Conservation (phyloP, 2,888 invertebrate genomes). For the Dendrolimus pini region DNA sequence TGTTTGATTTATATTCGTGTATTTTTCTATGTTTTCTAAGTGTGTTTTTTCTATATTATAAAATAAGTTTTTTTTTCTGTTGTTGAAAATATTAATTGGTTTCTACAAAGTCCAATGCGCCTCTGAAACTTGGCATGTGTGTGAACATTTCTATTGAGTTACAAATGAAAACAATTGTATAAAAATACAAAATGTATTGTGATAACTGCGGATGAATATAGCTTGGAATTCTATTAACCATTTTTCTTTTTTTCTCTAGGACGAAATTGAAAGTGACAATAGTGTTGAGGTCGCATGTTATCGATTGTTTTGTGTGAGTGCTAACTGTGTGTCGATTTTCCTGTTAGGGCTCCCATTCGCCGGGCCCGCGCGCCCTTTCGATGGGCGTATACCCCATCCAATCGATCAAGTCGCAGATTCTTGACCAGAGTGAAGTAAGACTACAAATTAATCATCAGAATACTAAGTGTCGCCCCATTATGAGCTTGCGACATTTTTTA, state of each 20-base stretch:
- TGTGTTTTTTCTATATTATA: constrained; percentile 35
- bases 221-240: constrained; percentile 47
- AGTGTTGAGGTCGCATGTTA: constrained; percentile 58
- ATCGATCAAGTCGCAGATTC: constrained; percentile 91
- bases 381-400: constrained; percentile 95
- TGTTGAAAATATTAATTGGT: constrained; percentile 10
- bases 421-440: constrained; percentile 94
- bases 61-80: constrained; percentile 26
- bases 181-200: constrained; percentile 29
- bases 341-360: constrained; percentile 92
- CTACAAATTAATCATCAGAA: constrained; percentile 51
- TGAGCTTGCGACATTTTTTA: constrained; percentile 57
- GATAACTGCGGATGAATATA: constrained; percentile 39
- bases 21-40: constrained; percentile 33
- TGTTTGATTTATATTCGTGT: constrained; percentile 54
- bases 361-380: constrained; percentile 92
- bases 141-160: constrained; percentile 27
- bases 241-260: not conserved
- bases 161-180: constrained; percentile 16
- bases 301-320: constrained; percentile 75
- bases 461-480: constrained; percentile 55
- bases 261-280: constrained; percentile 33
- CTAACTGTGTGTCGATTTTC: constrained; percentile 76
- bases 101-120: constrained; percentile 21
- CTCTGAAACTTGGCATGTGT: constrained; percentile 47